Evolutionary conservation across 2,797 vertebrate species (phyloP).

Genomic region (Ctenopoma kingsleyae): DNA sequence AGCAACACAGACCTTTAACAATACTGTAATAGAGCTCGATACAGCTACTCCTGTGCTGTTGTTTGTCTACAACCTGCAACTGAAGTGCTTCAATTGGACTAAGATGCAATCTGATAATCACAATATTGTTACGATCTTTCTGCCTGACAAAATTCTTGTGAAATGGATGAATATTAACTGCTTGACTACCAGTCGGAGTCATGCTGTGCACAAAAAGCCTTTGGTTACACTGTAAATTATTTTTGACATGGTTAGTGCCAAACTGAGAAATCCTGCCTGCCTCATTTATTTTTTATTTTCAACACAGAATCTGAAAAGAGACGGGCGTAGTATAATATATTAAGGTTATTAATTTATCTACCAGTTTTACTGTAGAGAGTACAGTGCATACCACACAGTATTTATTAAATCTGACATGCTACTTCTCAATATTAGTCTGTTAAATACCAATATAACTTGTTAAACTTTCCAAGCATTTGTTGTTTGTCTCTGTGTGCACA

Average conservation of each 20-base stretch:
- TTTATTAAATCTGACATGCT: constrained; percentile 50
- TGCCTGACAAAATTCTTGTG: constrained; percentile 33
- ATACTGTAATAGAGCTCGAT: constrained; percentile 68
- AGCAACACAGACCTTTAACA: constrained; percentile 73
- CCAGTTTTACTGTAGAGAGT: too few relatives aligned
- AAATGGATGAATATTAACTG: constrained; percentile 32
- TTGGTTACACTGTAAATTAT: constrained; percentile 59
- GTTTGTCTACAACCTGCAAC: constrained; percentile 54
- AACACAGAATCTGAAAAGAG: constrained; percentile 8
- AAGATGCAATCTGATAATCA: constrained; percentile 35
- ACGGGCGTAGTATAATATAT: constrained; percentile 47
- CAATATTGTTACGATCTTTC: constrained; percentile 8
- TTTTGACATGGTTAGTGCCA: constrained; percentile 65
- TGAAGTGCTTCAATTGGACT: constrained; percentile 52
- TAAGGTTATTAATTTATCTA: constrained; percentile 63
- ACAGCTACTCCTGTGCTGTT: constrained; percentile 68
- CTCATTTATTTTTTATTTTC: constrained; percentile 31
- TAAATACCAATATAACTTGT: constrained; percentile 19
- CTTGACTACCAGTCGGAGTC: constrained; percentile 25
- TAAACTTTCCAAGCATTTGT: constrained; percentile 12
- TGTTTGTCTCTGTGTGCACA: constrained; percentile 26
- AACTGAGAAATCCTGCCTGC: constrained; percentile 55
- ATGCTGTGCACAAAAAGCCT: constrained; percentile 55
- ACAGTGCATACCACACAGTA: constrained; percentile 48
- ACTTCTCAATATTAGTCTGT: constrained; percentile 9